Conservation (phyloP, 64 coral and sea anemone genomes). For the Cladopsammia gracilis region DNA sequence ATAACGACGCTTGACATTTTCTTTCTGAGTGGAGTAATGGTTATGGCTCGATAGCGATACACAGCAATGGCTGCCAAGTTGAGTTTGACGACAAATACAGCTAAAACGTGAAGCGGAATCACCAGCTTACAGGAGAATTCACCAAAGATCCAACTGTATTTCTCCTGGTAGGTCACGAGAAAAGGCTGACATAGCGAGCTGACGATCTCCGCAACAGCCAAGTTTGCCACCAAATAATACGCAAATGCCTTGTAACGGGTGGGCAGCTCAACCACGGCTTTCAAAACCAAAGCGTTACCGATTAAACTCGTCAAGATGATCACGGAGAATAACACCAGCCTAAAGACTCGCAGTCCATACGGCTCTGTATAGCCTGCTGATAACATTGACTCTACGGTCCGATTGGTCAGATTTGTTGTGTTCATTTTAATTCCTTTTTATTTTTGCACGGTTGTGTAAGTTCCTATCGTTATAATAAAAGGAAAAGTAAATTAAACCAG, state of each 20-base stretch:
- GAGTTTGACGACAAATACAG: conserved; percentile 58
- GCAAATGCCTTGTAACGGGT: conserved; percentile 5
- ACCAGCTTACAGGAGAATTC: conserved; percentile 72
- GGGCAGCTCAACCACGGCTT: conserved; percentile 32
- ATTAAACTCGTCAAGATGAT: conserved; percentile 48
- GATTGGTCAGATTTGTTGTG: neutral
- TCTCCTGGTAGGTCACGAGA: conserved; percentile 58
- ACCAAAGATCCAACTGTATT: conserved; percentile 77
- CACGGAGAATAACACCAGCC: conserved; percentile 22
- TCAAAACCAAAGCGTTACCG: conserved; percentile 63
- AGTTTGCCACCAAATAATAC: conserved; percentile 79
- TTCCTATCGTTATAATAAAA: neutral
- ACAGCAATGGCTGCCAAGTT: conserved; percentile 81
- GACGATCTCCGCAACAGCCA: conserved; percentile 75
- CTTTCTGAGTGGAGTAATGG: neutral
- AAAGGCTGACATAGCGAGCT: conserved; percentile 67
- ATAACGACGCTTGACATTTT: neutral
- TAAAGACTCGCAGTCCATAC: neutral
- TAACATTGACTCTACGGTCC: neutral
- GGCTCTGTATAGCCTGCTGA: neutral
- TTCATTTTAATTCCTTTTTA: neutral
- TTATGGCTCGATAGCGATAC: conserved; percentile 65
- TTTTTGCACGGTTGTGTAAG: neutral
- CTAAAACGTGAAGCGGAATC: conserved; percentile 70
- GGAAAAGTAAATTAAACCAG: too few relatives aligned